phyloP scores from a whole-genome alignment of 2,113 vertebrate genomes.

The Synodontis membranacea region DNA sequence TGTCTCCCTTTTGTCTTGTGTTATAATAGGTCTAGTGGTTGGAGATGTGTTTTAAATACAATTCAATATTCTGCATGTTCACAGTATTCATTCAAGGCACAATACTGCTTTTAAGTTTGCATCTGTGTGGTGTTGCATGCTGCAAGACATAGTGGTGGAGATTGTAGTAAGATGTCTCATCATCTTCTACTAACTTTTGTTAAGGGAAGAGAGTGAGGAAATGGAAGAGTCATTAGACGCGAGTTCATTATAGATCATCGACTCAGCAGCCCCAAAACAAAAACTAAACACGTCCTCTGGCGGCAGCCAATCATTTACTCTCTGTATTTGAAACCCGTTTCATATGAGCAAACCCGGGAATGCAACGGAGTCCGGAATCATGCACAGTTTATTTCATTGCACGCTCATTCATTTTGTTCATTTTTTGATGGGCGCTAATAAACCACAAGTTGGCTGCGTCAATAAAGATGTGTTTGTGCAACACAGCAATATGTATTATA shows the following conservation, averaged over 20 bases:
- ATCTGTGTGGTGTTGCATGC: neutral
- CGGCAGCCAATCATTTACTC: neutral
- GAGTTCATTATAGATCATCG: neutral
- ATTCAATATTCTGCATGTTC: neutral
- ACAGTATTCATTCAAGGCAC: neutral
- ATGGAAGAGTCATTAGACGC: neutral
- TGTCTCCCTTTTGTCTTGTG: neutral
- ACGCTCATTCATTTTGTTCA: neutral
- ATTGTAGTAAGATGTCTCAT: neutral
- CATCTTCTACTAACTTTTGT: neutral
- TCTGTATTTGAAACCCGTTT: neutral
- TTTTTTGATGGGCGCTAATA: neutral
- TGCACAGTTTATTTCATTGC: neutral
- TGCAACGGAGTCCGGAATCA: neutral
- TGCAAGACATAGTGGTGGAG: neutral
- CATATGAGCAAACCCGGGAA: neutral
- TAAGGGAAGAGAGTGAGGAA: neutral
- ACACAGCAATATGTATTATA: neutral
- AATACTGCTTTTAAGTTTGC: neutral
- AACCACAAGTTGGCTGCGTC: neutral
- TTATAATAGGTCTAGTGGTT: neutral
- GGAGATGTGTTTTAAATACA: neutral
- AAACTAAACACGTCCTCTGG: neutral
- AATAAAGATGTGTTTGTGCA: neutral
- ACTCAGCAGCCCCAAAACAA: neutral